These are phyloP conservation scores for Apodemus agrarius DNA, from an alignment of 2,797 vertebrate genomes.

Conservation along the genomic window DNA sequence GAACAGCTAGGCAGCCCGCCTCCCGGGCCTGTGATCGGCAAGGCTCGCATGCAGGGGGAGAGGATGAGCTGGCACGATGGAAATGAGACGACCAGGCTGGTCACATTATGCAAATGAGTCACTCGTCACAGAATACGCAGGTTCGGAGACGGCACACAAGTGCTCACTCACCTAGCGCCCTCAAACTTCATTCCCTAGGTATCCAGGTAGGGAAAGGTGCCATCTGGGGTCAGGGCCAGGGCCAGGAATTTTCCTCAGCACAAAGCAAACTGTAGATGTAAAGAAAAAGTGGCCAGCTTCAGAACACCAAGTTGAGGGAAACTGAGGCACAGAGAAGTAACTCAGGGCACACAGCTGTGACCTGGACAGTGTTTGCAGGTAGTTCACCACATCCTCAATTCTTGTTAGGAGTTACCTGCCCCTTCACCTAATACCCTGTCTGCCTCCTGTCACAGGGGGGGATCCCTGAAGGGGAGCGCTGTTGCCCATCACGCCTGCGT, in stretches of 20 bases:
- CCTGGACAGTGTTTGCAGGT: neutral
- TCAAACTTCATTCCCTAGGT: neutral
- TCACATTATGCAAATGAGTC: neutral
- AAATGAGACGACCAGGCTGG: neutral
- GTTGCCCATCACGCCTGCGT: neutral
- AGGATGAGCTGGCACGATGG: neutral
- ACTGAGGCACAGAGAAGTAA: neutral
- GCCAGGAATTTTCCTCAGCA: slow-evolving; percentile 1
- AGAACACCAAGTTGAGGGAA: neutral
- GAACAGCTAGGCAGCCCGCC: neutral
- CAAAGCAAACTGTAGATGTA: neutral
- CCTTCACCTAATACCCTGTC: neutral
- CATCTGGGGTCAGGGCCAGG: neutral
- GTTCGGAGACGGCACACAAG: too few relatives aligned
- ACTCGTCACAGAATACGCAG: neutral
- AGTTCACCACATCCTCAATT: neutral
- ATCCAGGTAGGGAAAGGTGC: neutral
- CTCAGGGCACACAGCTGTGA: neutral
- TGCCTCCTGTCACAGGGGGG: neutral
- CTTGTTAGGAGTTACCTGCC: neutral
- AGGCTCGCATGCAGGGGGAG: neutral
- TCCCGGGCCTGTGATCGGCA: neutral
- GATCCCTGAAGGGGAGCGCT: neutral
- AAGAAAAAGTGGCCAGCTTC: slow-evolving; percentile 12
- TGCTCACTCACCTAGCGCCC: neutral